These are phyloP conservation scores for Labroides dimidiatus DNA, from an alignment of 2,797 vertebrate species.

Conservation along the genomic window DNA sequence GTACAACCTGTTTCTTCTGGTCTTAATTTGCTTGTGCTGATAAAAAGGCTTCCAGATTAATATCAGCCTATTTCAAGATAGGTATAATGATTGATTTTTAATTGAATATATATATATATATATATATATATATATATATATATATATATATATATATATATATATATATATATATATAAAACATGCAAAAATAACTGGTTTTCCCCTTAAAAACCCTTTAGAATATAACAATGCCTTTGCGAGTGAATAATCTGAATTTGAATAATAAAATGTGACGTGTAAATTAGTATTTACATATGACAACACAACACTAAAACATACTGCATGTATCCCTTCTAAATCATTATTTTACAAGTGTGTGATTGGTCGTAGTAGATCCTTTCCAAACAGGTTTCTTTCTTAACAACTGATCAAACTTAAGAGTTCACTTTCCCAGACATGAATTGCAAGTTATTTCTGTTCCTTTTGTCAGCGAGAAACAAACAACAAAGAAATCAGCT, in stretches of 20 bases:
- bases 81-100: too few relatives aligned
- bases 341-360: constrained; percentile 50
- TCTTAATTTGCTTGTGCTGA: too few relatives aligned
- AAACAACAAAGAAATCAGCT: constrained; percentile 51
- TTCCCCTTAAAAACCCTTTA: constrained; percentile 6
- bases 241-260: constrained; percentile 26
- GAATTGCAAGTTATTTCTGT: constrained; percentile 62
- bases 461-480: constrained; percentile 55
- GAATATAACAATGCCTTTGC: constrained; percentile 17
- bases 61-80: too few relatives aligned
- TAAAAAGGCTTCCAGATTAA: too few relatives aligned
- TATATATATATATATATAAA: constrained; percentile 14
- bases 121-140: too few relatives aligned
- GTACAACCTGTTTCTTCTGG: too few relatives aligned
- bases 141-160: too few relatives aligned
- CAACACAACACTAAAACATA: constrained; percentile 40
- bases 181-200: constrained; percentile 46
- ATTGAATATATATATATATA: too few relatives aligned
- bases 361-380: constrained; percentile 73
- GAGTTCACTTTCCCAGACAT: constrained; percentile 51
- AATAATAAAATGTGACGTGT: constrained; percentile 16
- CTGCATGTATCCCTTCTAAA: constrained; percentile 22
- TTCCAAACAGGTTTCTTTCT: constrained; percentile 53
- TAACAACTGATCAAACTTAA: constrained; percentile 42
- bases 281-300: constrained; percentile 50